These are phyloP conservation scores for Lamprologus tigripictilis DNA, from an alignment of 2,113 vertebrate genomes.

Conservation along the genomic window DNA sequence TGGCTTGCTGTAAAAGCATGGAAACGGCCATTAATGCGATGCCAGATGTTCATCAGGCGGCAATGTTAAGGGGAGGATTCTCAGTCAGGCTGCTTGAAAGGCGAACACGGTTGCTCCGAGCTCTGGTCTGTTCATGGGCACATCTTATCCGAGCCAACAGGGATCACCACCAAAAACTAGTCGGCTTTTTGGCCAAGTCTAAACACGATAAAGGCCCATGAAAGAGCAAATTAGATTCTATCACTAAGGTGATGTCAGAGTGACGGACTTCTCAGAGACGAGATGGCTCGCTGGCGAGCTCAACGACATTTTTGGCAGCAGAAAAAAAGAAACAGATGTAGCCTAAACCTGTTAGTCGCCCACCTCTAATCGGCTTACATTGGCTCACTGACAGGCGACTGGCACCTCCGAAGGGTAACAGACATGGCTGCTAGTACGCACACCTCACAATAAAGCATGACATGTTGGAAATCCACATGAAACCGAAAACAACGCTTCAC, in stretches of 20 bases:
- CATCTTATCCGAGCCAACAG: conserved; percentile 19
- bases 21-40: conserved; percentile 31
- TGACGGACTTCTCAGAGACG: conserved; percentile 33
- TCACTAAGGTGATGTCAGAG: conserved; percentile 50
- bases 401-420: conserved; percentile 59
- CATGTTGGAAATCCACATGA: conserved; percentile 61
- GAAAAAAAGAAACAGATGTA: conserved; percentile 68
- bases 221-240: conserved; percentile 39
- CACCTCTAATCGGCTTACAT: conserved; percentile 76
- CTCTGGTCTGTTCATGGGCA: background rate
- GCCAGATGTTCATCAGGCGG: conserved; percentile 57
- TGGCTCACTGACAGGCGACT: conserved; percentile 66
- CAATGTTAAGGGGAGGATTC: conserved; percentile 25
- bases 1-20: conserved; percentile 36
- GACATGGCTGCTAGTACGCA: conserved; percentile 39
- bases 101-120: background rate
- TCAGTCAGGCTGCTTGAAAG: conserved; percentile 14
- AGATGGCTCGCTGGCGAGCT: conserved; percentile 16
- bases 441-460: conserved; percentile 25
- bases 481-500: conserved; percentile 40
- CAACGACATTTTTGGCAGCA: conserved; percentile 49
- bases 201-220: conserved; percentile 6
- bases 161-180: background rate
- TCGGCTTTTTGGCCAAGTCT: background rate
- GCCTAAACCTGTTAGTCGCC: conserved; percentile 68